Evolutionary conservation across 2,797 vertebrate species (phyloP), one percentile per base, ranked within the genome.

Genomic region (Melanogrammus aeglefinus): DNA sequence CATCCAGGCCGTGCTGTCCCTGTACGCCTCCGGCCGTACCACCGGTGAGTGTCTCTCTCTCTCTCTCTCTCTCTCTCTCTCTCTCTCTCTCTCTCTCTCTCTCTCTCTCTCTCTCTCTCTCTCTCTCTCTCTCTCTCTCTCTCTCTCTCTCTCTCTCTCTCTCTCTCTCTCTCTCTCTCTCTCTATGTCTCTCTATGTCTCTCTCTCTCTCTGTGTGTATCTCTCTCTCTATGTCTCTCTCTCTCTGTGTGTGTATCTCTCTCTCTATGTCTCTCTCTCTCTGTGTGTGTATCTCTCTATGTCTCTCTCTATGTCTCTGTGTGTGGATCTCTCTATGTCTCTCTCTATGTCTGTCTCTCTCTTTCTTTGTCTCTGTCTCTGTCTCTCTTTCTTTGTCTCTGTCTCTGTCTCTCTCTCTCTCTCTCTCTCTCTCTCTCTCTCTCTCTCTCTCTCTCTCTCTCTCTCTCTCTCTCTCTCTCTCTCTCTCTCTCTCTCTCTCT

Each of bases 21-120:
- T 95, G 69, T 95, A 95, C 9, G 95, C 95, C 80, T 95, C 95
- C 0, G 95, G 95, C 14, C 94, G 95, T 91, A 95, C 95, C 92
- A 95, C 95, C 8, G 93, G 96, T 95, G 81, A 93, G 88, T 86
- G 75, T 77, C 77, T 51, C 70, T 44, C 29, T 39, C 36, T 21
- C 14, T 39, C 39, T 84, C 57, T n/a, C 18, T n/a, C 51, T 24
- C 57, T 63, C n/a, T 24, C 57, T 24, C 3, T 3, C 2, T 33
- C 7, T 2, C 3, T 33, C 14, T 39, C 39, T 84, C 57, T 27
- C 24, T 27, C 24, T 27, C 9, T 27, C 24, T 27, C 24, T 63
- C 6, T 6, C 6, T 63, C 1, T n/a, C 21, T 63, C 57, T 63
- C 57, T 63, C 57, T 31, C 31, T 31, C 31, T 31, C 1, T 31